Conservation (phyloP, 2,888 invertebrate species). For the Platycnemis pennipes region DNA sequence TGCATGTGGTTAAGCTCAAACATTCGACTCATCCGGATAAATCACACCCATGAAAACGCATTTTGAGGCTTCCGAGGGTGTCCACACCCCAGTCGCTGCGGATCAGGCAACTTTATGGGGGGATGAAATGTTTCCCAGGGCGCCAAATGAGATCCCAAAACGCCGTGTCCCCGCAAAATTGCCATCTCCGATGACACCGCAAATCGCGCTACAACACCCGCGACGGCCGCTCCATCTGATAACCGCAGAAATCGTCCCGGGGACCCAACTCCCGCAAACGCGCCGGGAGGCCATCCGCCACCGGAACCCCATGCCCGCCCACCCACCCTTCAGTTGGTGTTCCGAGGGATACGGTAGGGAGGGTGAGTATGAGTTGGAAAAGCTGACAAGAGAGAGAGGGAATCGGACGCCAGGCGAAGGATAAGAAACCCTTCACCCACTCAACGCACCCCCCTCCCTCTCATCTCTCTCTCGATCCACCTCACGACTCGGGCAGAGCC, state of each 20-base stretch:
- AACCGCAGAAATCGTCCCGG: slow-evolving; percentile 27
- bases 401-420: neutral
- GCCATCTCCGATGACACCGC: neutral
- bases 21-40: neutral
- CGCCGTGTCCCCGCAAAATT: neutral
- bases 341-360: neutral
- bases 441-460: neutral
- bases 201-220: slow-evolving; percentile 23
- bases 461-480: neutral
- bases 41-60: neutral
- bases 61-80: neutral
- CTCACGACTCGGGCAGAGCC: slow-evolving; percentile 32
- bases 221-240: neutral
- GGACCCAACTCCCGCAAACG: neutral
- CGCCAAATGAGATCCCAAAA: neutral
- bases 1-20: neutral
- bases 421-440: neutral
- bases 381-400: neutral
- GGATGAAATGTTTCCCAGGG: neutral
- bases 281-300: neutral
- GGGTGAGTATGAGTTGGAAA: neutral
- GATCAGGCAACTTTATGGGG: neutral
- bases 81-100: neutral
- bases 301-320: neutral
- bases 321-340: neutral